phyloP scores from a whole-genome alignment of 2,113 vertebrate genomes.

The Nicator chloris region DNA sequence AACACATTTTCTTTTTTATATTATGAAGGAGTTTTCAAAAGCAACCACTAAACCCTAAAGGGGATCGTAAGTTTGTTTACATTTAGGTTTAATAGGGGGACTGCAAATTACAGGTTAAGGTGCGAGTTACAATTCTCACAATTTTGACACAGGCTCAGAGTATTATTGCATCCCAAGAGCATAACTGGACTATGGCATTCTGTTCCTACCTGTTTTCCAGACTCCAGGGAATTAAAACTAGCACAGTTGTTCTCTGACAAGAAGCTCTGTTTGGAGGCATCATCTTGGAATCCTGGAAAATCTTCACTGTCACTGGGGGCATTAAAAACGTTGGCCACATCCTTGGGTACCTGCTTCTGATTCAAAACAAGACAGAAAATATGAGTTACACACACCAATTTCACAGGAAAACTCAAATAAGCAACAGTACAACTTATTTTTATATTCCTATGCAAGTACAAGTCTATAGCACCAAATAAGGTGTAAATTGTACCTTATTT shows the following conservation, averaged over 20 bases:
- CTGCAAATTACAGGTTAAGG: not conserved
- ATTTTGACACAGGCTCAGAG: not conserved
- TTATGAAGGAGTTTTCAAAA: not conserved
- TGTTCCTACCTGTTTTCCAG: slow-evolving; percentile 62
- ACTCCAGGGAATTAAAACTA: slow-evolving; percentile 32
- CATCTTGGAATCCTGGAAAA: slow-evolving; percentile 68
- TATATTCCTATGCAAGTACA: not conserved
- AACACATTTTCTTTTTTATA: not conserved
- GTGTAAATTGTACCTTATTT: not conserved
- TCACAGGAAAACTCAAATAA: not conserved
- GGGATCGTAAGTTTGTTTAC: not conserved
- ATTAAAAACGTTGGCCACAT: slow-evolving; percentile 70
- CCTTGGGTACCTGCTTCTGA: slow-evolving; percentile 66
- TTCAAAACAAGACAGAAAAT: slow-evolving; percentile 17
- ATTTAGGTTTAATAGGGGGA: not conserved
- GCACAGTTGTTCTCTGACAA: slow-evolving; percentile 62
- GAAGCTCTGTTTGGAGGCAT: slow-evolving; percentile 59
- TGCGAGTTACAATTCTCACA: rapidly evolving
- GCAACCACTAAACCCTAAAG: not conserved
- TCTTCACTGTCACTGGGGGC: slow-evolving; percentile 71
- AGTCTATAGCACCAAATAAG: not conserved
- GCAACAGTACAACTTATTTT: not conserved
- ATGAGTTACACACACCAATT: not conserved
- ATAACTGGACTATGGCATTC: not conserved
- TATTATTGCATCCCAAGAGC: not conserved